A percentile compares a stretch with the other conserved stretches of the same genome.
Evolutionary conservation across 2,797 vertebrate species (phyloP).

Genomic region (Eidolon dupreanum): DNA sequence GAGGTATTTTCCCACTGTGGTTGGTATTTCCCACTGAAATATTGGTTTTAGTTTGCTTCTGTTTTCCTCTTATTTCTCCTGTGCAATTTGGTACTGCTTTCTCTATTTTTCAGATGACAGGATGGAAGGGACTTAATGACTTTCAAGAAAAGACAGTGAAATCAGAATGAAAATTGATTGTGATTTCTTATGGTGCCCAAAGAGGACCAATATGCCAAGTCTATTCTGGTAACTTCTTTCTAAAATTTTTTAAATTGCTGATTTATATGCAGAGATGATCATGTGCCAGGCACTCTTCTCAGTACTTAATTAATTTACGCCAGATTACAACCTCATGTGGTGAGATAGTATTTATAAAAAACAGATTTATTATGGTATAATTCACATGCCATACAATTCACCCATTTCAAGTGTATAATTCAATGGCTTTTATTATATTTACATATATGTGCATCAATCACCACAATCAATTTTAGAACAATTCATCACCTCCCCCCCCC

Average conservation of each 20-base stretch:
- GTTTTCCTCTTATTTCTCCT: conserved; percentile 12
- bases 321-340: background rate
- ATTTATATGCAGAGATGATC: background rate
- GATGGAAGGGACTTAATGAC: background rate
- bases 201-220: background rate
- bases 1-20: background rate
- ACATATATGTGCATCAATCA: background rate
- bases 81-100: background rate
- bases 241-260: background rate
- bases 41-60: conserved; percentile 34
- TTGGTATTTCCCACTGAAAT: conserved; percentile 22
- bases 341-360: background rate
- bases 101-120: conserved; percentile 25
- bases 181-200: conserved; percentile 9
- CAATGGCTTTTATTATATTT: background rate
- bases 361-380: background rate
- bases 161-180: conserved; percentile 53
- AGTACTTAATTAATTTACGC: background rate
- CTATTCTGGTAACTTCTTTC: background rate
- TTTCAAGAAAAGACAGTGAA: conserved; percentile 43
- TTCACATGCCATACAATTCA: background rate
- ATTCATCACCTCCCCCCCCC: background rate
- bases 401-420: background rate
- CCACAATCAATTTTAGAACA: background rate
- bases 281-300: background rate